Conservation (phyloP, 2,797 vertebrate genomes). For the Sebastes alutus region DNA sequence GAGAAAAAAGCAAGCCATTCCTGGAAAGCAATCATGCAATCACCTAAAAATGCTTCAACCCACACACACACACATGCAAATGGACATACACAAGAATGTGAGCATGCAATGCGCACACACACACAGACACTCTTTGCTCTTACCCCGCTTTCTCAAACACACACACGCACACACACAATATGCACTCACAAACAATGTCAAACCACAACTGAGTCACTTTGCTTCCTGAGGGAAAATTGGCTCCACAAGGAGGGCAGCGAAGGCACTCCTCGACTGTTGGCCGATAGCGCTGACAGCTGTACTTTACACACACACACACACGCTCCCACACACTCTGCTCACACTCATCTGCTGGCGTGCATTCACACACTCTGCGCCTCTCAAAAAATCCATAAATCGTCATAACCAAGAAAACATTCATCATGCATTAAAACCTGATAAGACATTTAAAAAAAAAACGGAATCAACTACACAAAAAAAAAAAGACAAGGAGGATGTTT, state of each 20-base stretch:
- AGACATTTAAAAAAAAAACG: neutral
- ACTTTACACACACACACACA: conserved; percentile 36
- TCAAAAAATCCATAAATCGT: neutral
- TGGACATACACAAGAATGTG: conserved; percentile 22
- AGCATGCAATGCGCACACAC: conserved; percentile 19
- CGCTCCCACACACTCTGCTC: conserved; percentile 55
- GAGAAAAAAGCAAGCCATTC: conserved; percentile 44
- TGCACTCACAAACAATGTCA: conserved; percentile 69
- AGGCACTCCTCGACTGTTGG: conserved; percentile 67
- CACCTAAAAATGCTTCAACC: conserved; percentile 25
- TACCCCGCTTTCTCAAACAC: neutral
- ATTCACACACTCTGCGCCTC: neutral
- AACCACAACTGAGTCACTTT: conserved; percentile 83
- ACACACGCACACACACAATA: conserved; percentile 13
- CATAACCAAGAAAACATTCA: conserved; percentile 26
- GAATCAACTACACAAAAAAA: neutral
- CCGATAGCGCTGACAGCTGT: conserved; percentile 65
- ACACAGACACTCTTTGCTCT: neutral
- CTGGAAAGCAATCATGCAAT: conserved; percentile 52
- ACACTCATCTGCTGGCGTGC: conserved; percentile 25
- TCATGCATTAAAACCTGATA: neutral
- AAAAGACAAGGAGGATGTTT: conserved; percentile 14
- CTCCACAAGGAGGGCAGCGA: conserved; percentile 66
- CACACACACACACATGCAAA: conserved; percentile 8
- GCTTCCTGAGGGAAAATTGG: conserved; percentile 77